Percentiles rank a stretch among this genome's conserved stretches.
These are phyloP conservation scores for Thera britannica DNA, from an alignment of 2,888 invertebrate species.

Conservation along the genomic window DNA sequence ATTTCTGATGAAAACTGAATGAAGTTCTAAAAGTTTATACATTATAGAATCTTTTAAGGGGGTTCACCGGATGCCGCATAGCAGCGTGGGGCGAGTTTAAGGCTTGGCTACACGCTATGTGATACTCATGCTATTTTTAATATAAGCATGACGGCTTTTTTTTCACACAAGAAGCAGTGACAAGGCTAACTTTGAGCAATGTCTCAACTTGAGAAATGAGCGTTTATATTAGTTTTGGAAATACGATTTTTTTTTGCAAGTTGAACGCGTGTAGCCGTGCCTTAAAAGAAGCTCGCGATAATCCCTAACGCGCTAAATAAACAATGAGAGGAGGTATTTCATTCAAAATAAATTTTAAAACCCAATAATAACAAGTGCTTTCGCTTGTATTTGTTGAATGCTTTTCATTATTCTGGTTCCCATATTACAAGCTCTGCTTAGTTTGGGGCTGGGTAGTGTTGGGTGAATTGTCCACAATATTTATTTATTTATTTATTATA, in stretches of 20 bases:
- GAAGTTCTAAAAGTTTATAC: constrained; percentile 47
- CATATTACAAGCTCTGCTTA: not conserved
- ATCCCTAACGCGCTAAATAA: constrained; percentile 62
- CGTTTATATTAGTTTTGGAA: not conserved
- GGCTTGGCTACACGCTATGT: not conserved
- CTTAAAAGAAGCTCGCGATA: constrained; percentile 51
- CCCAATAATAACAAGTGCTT: constrained; percentile 47
- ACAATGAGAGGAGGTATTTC: constrained; percentile 53
- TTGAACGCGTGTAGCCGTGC: constrained; percentile 15
- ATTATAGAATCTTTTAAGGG: constrained; percentile 53
- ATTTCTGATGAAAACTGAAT: constrained; percentile 38
- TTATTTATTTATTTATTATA: too few relatives aligned
- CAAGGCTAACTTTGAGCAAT: too few relatives aligned
- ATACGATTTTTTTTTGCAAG: not conserved
- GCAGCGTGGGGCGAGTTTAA: constrained; percentile 37
- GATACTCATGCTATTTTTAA: too few relatives aligned
- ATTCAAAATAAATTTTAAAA: constrained; percentile 48
- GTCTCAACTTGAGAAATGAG: too few relatives aligned
- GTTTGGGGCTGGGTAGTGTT: too few relatives aligned
- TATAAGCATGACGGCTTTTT: too few relatives aligned
- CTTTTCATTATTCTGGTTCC: constrained; percentile 7
- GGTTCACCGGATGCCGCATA: constrained; percentile 40
- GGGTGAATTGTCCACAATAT: too few relatives aligned
- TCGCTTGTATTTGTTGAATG: constrained; percentile 13
- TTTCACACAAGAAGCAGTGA: not conserved